Evolutionary conservation across 1,140 invertebrate genomes (phyloP), one percentile per base, ranked within the genome.

Genomic region (Octopus sinensis): DNA sequence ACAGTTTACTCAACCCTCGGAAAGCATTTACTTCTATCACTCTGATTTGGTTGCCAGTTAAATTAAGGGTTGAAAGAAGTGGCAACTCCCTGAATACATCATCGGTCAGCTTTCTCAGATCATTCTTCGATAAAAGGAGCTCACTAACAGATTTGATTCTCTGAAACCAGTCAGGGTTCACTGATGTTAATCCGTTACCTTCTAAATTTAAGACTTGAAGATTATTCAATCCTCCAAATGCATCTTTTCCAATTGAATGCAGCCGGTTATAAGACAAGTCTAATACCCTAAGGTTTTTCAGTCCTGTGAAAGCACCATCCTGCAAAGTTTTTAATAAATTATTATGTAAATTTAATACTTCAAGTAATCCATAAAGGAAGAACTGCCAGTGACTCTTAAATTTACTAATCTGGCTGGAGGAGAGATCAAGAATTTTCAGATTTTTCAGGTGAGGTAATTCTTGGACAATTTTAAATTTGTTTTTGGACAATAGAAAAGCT

Each of bases 241-340:
- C 84, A 81, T 88, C 85, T 53, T 81, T 83, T 76, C 88, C 86
- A 62, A 89, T 86, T 12, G 82, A 83, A 9, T 76, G 79, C n/a
- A 90, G 78, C 51, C 75, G 81, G 76, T 90, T 90, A 13, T 84
- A 78, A 6, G 87, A 86, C 30, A 90, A 79, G 68, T 87, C 85
- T 78, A 90, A 80, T 7, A 78, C 78, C 7, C 83, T 78, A n/a
- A 90, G 82, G 56, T 84, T 79, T 52, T 84, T 82, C 78, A 89
- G 83, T 62, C 87, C 88, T 75, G 84, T 87, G 80, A 90, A 89
- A 68, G 82, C 85, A 13, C 86, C 87, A 80, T 86, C 83, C 77
- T 83, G 81, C 13, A 90, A 76, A 7, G 76, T 23, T 12, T 78
- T 53, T 23, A 90, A 80, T 9, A 53, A 82, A 83, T 90, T 90